phyloP scores from a whole-genome alignment of 2,888 invertebrate species.

The Aphidius colemani region DNA sequence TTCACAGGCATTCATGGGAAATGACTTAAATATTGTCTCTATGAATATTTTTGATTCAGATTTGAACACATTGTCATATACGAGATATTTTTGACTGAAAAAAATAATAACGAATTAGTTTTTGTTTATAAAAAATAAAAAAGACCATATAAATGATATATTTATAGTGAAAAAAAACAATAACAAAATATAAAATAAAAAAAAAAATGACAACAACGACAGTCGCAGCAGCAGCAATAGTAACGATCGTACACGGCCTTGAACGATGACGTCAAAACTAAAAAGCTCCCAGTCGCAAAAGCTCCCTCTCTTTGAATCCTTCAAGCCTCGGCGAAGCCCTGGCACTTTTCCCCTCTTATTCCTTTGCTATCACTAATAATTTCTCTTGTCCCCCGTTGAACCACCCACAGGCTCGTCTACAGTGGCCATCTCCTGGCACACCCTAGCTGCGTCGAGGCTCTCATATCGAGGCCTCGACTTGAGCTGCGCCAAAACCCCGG shows the following conservation, averaged over 20 bases:
- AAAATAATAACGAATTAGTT: too few species aligned
- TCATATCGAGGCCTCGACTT: conserved; percentile 25
- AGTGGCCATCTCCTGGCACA: conserved; percentile 23
- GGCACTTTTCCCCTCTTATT: conserved; percentile 21
- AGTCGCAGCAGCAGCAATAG: conserved; percentile 36
- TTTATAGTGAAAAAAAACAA: too few species aligned
- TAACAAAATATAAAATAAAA: not conserved
- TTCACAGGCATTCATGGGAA: too few species aligned
- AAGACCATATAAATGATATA: too few species aligned
- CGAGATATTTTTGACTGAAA: too few species aligned
- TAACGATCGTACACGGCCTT: conserved; percentile 46
- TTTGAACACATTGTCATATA: too few species aligned
- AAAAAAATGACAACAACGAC: conserved; percentile 25
- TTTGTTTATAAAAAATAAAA: too few species aligned
- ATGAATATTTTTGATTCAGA: too few species aligned
- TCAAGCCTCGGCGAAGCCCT: conserved; percentile 20
- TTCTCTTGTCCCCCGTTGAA: conserved; percentile 13
- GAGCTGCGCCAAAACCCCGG: conserved; percentile 43
- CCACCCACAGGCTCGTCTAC: conserved; percentile 14
- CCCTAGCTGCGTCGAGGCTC: conserved; percentile 28
- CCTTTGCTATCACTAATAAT: conserved; percentile 16
- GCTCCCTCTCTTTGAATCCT: conserved; percentile 26
- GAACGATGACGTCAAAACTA: conserved; percentile 46
- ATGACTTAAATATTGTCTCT: too few species aligned
- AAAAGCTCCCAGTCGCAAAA: conserved; percentile 37